Conservation (phyloP, 2,888 invertebrate species). For the Agriotes lineatus region DNA sequence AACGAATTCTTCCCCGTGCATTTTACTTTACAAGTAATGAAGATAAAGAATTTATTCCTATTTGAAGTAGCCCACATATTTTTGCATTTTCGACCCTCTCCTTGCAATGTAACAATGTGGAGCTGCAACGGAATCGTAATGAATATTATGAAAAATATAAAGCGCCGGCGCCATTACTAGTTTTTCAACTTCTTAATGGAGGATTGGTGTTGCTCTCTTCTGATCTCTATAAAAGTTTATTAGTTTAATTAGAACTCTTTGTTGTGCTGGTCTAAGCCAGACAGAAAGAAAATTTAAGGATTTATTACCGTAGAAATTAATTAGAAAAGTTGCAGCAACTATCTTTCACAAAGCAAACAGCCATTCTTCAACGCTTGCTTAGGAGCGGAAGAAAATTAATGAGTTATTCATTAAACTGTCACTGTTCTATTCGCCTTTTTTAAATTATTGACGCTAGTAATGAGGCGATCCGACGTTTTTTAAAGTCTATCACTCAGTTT, state of each 20-base stretch:
- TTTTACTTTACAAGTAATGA: conserved; percentile 27
- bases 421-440: no score
- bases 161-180: neutral
- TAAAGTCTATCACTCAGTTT: no score
- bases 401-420: neutral
- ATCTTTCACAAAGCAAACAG: neutral
- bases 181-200: neutral
- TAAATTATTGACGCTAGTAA: no score
- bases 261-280: neutral
- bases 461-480: no score
- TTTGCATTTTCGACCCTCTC: conserved; percentile 13
- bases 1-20: conserved; percentile 24
- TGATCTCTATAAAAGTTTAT: neutral
- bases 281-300: neutral
- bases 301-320: conserved; percentile 6
- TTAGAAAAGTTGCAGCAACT: conserved; percentile 9
- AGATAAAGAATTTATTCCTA: conserved; percentile 21
- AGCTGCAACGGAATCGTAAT: no score
- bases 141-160: no score
- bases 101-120: no score
- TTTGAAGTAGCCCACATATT: conserved; percentile 7
- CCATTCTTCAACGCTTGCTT: neutral
- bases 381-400: neutral
- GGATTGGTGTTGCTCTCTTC: neutral
- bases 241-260: neutral